Evolutionary conservation across 2,888 invertebrate species (phyloP).

Genomic region (Odontocerum albicorne): DNA sequence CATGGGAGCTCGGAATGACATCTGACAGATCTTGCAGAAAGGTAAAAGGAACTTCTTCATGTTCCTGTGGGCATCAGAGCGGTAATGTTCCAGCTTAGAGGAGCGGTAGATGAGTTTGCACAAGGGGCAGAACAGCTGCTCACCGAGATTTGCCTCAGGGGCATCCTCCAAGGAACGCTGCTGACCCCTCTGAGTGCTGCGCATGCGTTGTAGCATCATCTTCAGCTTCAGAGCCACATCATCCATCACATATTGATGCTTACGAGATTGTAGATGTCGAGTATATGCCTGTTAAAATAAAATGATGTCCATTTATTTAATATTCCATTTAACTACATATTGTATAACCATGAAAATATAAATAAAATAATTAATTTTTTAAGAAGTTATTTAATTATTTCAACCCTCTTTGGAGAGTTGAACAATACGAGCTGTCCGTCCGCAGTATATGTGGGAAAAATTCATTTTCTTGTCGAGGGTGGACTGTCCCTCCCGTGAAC

Average conservation of each 20-base stretch:
- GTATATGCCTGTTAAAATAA: slow-evolving; percentile 62
- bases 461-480: no score
- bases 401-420: no score
- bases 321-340: no score
- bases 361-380: no score
- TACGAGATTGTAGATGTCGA: slow-evolving; percentile 69
- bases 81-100: slow-evolving; percentile 74
- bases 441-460: no score
- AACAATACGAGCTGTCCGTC: no score
- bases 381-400: no score
- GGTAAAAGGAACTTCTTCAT: slow-evolving; percentile 86
- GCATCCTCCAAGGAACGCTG: slow-evolving; percentile 77
- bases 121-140: slow-evolving; percentile 71
- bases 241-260: slow-evolving; percentile 73
- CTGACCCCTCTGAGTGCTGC: slow-evolving; percentile 76
- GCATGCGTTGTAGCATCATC: slow-evolving; percentile 73
- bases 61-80: slow-evolving; percentile 78
- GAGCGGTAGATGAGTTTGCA: slow-evolving; percentile 78
- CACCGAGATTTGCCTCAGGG: slow-evolving; percentile 59
- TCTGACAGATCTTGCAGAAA: slow-evolving; percentile 74
- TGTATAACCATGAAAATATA: no score
- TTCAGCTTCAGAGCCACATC: slow-evolving; percentile 74
- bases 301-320: background rate
- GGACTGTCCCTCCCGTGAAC: no score
- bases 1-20: slow-evolving; percentile 82